Evolutionary conservation across 2,113 vertebrate species (phyloP).

Genomic region (Zosterops pallidus): DNA sequence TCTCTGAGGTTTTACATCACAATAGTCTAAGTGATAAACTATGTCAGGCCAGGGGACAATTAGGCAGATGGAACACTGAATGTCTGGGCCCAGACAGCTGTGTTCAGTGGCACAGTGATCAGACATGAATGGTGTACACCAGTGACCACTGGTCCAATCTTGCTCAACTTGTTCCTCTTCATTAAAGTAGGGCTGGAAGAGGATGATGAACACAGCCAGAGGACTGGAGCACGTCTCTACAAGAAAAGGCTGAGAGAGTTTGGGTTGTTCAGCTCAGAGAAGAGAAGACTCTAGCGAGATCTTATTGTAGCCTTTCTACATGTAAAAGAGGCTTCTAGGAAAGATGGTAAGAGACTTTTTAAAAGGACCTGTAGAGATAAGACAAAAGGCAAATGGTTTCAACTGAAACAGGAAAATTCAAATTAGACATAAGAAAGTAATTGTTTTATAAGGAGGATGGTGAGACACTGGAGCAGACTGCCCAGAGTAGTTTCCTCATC

Average conservation of each 20-base stretch:
- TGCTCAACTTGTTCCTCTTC: not conserved
- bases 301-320: not conserved
- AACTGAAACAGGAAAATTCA: not conserved
- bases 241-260: not conserved
- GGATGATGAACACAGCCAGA: not conserved
- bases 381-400: not conserved
- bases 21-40: not conserved
- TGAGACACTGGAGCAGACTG: not conserved
- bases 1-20: not conserved
- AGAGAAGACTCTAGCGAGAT: not conserved
- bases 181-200: not conserved
- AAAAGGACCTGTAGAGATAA: not conserved
- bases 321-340: not conserved
- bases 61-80: not conserved
- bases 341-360: not conserved
- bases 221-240: accelerated
- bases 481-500: not conserved
- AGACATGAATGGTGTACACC: not conserved
- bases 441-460: not conserved
- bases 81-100: not conserved
- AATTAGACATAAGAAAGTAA: not conserved
- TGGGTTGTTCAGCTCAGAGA: not conserved
- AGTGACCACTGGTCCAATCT: not conserved
- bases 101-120: not conserved
- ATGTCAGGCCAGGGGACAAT: not conserved